Evolutionary conservation across 2,888 invertebrate species (phyloP).

Genomic region (Cecidostiba fungosa): DNA sequence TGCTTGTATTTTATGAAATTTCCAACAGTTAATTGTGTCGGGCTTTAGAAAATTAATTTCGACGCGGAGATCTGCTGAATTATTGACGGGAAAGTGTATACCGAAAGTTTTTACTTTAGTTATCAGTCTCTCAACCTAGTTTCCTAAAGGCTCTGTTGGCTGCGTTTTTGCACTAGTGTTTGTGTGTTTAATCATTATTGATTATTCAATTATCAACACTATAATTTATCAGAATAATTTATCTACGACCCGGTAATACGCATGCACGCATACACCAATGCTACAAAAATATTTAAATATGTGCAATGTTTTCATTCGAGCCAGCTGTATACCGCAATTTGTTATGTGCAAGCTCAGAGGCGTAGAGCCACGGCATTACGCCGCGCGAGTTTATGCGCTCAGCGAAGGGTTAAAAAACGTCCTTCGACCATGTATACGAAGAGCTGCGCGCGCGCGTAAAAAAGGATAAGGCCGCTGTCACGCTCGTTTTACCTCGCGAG

Average conservation of each 20-base stretch:
- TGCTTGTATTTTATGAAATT: background rate
- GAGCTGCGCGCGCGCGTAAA: slow-evolving; percentile 3
- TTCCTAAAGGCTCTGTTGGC: too few relatives aligned
- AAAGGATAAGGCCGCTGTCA: slow-evolving; percentile 15
- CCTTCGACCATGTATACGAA: slow-evolving; percentile 1
- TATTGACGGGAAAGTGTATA: background rate
- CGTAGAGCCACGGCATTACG: background rate
- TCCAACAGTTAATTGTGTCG: background rate
- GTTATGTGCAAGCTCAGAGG: background rate
- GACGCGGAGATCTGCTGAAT: background rate
- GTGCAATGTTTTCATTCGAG: background rate
- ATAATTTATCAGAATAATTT: too few relatives aligned
- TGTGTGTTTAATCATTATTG: background rate
- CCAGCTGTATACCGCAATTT: background rate
- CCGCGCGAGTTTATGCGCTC: background rate
- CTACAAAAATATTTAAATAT: background rate
- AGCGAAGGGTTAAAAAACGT: slow-evolving; percentile 3
- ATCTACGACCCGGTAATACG: too few relatives aligned
- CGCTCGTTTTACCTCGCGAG: slow-evolving; percentile 13
- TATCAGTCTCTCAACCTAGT: background rate
- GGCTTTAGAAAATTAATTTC: background rate
- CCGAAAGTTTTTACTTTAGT: background rate
- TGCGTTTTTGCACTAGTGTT: background rate
- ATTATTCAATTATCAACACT: too few relatives aligned
- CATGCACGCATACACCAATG: too few relatives aligned